phyloP scores from a whole-genome alignment of 2,888 invertebrate species.

The Agrochola lychnidis region DNA sequence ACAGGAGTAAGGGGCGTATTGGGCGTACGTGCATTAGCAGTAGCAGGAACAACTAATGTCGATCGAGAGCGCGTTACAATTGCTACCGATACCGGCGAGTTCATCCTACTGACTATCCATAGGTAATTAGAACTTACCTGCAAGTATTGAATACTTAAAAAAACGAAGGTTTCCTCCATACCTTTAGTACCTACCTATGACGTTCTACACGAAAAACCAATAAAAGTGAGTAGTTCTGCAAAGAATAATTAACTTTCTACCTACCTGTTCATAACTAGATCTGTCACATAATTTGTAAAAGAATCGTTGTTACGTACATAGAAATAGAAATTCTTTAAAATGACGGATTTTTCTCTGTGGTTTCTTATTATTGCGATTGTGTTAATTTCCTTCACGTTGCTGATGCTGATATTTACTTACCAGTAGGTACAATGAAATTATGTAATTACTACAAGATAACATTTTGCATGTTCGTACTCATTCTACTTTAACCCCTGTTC shows the following conservation, averaged over 20 bases:
- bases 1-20: too few relatives aligned
- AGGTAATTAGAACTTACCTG: neutral
- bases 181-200: neutral
- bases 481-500: neutral
- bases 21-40: too few relatives aligned
- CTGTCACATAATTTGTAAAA: constrained; percentile 6
- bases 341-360: constrained; percentile 66
- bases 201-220: constrained; percentile 31
- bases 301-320: neutral
- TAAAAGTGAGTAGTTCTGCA: constrained; percentile 23
- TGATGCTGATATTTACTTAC: constrained; percentile 50
- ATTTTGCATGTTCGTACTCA: neutral
- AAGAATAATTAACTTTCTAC: neutral
- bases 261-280: neutral
- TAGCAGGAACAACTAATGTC: neutral
- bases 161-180: neutral
- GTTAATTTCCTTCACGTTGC: constrained; percentile 51
- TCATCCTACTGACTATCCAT: neutral
- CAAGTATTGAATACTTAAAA: neutral
- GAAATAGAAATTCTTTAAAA: constrained; percentile 28
- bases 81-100: neutral
- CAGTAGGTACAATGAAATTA: constrained; percentile 44
- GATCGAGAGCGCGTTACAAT: neutral
- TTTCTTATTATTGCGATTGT: constrained; percentile 61
- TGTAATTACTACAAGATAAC: neutral